phyloP scores from a whole-genome alignment of 2,113 vertebrate species.

The Platycercus adscitus region DNA sequence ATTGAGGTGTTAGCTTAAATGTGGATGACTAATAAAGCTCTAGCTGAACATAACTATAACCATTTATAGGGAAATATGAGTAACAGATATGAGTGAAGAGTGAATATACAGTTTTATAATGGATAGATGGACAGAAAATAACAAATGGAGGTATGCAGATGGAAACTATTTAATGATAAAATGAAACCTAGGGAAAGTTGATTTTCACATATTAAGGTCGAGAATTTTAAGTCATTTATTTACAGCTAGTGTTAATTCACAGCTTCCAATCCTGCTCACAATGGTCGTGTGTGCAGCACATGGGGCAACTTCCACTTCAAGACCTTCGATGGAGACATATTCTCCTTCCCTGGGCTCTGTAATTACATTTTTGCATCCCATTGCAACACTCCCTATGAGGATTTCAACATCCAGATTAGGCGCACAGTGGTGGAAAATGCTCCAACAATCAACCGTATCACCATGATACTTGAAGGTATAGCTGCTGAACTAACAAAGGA shows the following conservation, averaged over 20 bases:
- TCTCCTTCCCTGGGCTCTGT: constrained; percentile 65
- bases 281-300: constrained; percentile 66
- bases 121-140: background rate
- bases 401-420: constrained; percentile 77
- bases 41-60: background rate
- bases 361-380: constrained; percentile 73
- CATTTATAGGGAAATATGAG: background rate
- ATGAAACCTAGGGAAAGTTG: background rate
- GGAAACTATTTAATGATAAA: background rate
- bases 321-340: constrained; percentile 74
- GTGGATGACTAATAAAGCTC: background rate
- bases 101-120: background rate
- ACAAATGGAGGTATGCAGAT: background rate
- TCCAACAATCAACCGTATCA: constrained; percentile 50
- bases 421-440: background rate
- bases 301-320: constrained; percentile 76
- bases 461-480: constrained; percentile 69
- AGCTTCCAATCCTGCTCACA: constrained; percentile 73
- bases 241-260: constrained; percentile 29
- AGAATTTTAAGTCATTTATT: background rate
- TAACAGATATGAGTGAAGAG: background rate
- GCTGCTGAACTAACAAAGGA: constrained; percentile 40
- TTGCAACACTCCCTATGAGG: constrained; percentile 63
- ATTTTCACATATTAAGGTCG: background rate
- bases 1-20: background rate